Evolutionary conservation across 2,888 invertebrate species (phyloP).

Genomic region (Danaus chrysippus): DNA sequence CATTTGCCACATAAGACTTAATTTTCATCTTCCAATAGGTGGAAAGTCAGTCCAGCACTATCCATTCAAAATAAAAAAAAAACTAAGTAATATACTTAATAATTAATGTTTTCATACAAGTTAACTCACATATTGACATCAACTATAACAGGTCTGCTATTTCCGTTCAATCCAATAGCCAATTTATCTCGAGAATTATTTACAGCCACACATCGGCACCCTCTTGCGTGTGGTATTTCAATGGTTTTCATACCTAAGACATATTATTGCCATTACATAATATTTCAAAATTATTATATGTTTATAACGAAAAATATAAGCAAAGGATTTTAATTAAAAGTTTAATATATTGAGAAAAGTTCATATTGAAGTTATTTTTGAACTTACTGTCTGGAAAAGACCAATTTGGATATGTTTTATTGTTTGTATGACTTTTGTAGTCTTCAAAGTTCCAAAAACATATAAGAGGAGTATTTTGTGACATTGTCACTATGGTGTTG

Average conservation of each 20-base stretch:
- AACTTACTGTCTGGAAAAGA: constrained; percentile 24
- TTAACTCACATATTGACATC: constrained; percentile 60
- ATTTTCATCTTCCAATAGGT: too few species aligned
- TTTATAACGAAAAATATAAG: too few species aligned
- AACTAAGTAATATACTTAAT: not conserved
- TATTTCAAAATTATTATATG: too few species aligned
- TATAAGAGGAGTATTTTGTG: constrained; percentile 44
- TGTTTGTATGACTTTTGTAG: constrained; percentile 19
- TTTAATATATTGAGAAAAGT: too few species aligned
- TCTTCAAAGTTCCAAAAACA: constrained; percentile 39
- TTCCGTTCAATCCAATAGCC: constrained; percentile 62
- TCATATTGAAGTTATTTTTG: not conserved
- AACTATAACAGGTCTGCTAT: constrained; percentile 56
- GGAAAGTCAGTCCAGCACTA: too few species aligned
- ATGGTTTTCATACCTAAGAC: constrained; percentile 32
- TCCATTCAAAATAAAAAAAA: too few species aligned
- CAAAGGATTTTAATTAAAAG: too few species aligned
- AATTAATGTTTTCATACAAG: constrained; percentile 6
- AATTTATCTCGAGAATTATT: constrained; percentile 45
- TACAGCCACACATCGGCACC: constrained; percentile 52
- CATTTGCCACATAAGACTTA: too few species aligned
- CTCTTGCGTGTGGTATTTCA: constrained; percentile 40
- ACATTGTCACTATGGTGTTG: constrained; percentile 43
- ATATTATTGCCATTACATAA: not conserved
- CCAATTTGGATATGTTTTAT: constrained; percentile 11